These are phyloP conservation scores for Cydia splendana DNA, from an alignment of 1,140 invertebrate species.

Conservation along the genomic window DNA sequence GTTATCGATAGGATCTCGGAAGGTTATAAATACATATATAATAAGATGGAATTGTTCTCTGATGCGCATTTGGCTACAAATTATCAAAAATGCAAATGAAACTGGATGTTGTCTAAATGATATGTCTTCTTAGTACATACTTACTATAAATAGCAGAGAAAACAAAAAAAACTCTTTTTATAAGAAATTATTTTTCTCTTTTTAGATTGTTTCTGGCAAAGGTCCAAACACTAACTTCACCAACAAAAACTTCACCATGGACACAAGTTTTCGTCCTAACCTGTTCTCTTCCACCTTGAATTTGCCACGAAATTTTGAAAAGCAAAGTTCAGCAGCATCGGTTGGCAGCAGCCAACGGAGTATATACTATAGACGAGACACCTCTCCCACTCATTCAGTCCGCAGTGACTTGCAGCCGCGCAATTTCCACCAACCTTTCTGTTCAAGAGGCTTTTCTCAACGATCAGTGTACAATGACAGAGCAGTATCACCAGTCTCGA, in stretches of 20 bases:
- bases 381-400: constrained; percentile 58
- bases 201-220: constrained; percentile 48
- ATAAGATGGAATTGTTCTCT: no score
- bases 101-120: no score
- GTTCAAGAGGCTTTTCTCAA: constrained; percentile 47
- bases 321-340: constrained; percentile 41
- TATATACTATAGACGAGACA: constrained; percentile 51
- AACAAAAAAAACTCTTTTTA: background rate
- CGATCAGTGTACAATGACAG: constrained; percentile 56
- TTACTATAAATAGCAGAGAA: background rate
- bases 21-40: no score
- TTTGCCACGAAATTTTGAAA: constrained; percentile 43
- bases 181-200: constrained; percentile 33
- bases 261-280: constrained; percentile 46
- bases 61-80: no score
- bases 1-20: background rate
- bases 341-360: constrained; percentile 49
- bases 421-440: constrained; percentile 46
- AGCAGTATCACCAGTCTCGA: constrained; percentile 58
- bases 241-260: constrained; percentile 41
- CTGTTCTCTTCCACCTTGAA: constrained; percentile 44
- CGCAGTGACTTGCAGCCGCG: constrained; percentile 47
- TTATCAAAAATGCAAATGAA: no score
- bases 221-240: constrained; percentile 46
- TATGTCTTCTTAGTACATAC: no score